Evolutionary conservation across 2,888 invertebrate genomes (phyloP), one percentile per base, ranked within the genome.

Genomic region (Tenthredo amoena): DNA sequence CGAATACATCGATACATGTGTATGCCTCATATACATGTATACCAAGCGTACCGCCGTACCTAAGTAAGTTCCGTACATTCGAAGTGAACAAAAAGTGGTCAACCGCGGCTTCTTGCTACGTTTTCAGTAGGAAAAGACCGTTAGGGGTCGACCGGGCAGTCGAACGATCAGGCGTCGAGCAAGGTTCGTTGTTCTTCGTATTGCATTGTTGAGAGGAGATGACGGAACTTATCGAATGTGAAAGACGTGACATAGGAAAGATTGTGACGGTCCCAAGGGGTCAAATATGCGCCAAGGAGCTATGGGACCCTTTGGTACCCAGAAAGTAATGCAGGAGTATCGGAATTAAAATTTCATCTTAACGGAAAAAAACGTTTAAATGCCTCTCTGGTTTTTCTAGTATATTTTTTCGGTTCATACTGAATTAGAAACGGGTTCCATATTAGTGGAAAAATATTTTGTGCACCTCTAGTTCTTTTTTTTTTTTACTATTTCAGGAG

Each of bases 121-220:
- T 83, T 83, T 83, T 83, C 83, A 68, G 83, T 83, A 47, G 65
- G 83, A 83, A 71, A 83, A 83, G 65, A 83, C 83, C 83, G 83
- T 83, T 83, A 83, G 47, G 68, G 83, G 65, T 83, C 83, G 68
- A 47, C 43, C 68, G 31, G 47, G 68, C 50, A 68, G 65, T 71
- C 68, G 68, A 68, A 83, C 31, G 81, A 81, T 62, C 58, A 40
- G 81, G 62, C 40, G 58, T 43, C 47, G 68, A 47, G 62, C 26
- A 81, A 40, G 34, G 55, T 55, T 77, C 81, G 81, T 65, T 55
- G 81, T 81, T 81, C 55, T 81, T 81, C 62, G 62, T 40, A 58
- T 65, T 47, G 50, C 68, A 68, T 83, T 71, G 83, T 83, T 47
- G 68, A 31, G 9, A 43, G 34, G 34, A 62, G n/a, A 62, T 40